Percentiles rank a stretch among this genome's conserved stretches.
phyloP scores from a whole-genome alignment of 2,888 invertebrate genomes.

The Blomia tropicalis region DNA sequence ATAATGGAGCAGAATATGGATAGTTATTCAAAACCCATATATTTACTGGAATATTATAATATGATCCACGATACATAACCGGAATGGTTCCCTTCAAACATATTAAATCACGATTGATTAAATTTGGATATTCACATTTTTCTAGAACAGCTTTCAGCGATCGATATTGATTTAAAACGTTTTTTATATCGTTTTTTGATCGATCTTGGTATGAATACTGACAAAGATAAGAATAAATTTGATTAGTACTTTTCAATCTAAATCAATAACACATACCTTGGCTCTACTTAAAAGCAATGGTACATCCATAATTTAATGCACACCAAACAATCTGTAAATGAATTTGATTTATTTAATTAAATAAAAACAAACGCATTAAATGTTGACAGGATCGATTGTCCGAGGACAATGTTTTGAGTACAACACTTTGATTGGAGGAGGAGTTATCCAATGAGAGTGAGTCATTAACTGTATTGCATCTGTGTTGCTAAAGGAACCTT shows the following conservation, averaged over 20 bases:
- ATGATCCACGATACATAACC: slow-evolving; percentile 66
- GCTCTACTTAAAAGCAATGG: slow-evolving; percentile 6
- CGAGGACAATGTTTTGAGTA: no score
- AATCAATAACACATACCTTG: slow-evolving; percentile 8
- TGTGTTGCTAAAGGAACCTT: no score
- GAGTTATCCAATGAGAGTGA: no score
- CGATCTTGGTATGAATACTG: slow-evolving; percentile 30
- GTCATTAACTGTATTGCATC: no score
- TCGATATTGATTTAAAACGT: slow-evolving; percentile 48
- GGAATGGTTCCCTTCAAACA: slow-evolving; percentile 82
- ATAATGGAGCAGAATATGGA: slow-evolving; percentile 84
- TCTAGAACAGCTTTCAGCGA: slow-evolving; percentile 50
- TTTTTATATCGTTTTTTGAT: slow-evolving; percentile 45
- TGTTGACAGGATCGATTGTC: no score
- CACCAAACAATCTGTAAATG: no score
- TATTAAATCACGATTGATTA: slow-evolving; percentile 57
- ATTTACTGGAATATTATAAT: slow-evolving; percentile 89
- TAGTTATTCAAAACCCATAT: slow-evolving; percentile 94
- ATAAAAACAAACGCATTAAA: no score
- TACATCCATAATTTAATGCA: not conserved
- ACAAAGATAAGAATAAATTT: not conserved
- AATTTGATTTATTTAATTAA: no score
- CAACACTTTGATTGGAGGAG: no score
- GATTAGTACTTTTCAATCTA: not conserved
- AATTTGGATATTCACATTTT: slow-evolving; percentile 70